These are phyloP conservation scores for Rhipidura dahli DNA, from an alignment of 2,113 vertebrate genomes.

Conservation along the genomic window DNA sequence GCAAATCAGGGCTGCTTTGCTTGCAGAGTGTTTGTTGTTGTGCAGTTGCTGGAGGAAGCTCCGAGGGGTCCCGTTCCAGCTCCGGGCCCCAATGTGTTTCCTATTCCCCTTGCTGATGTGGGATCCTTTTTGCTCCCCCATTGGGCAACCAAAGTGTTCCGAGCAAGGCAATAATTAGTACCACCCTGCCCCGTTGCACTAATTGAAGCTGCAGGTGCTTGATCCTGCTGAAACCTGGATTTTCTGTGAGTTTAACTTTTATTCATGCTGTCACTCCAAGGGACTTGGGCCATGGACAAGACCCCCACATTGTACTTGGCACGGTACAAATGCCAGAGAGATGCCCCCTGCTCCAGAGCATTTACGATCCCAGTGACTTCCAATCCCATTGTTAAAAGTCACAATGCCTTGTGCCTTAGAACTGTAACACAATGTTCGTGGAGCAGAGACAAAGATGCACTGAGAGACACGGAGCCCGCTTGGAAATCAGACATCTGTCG, in stretches of 20 bases:
- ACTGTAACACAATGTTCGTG: constrained; percentile 6
- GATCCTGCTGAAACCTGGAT: not conserved
- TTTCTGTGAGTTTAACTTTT: not conserved
- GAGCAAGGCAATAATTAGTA: not conserved
- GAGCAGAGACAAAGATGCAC: not conserved
- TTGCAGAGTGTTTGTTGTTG: not conserved
- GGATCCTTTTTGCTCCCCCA: not conserved
- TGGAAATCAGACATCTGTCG: not conserved
- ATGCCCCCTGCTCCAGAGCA: not conserved
- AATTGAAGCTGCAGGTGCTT: constrained; percentile 19
- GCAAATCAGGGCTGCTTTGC: not conserved
- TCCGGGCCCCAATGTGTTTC: not conserved
- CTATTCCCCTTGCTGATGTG: not conserved
- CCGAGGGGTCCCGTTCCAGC: not conserved
- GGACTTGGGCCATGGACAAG: not conserved
- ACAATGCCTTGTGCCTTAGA: not conserved
- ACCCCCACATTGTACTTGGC: not conserved
- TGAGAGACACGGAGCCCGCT: not conserved
- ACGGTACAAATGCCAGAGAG: not conserved
- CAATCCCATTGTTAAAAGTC: constrained; percentile 23
- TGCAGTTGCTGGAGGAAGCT: constrained; percentile 3
- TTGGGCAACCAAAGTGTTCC: not conserved
- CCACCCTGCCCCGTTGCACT: not conserved
- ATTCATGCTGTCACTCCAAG: not conserved
- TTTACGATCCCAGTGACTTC: not conserved